phyloP scores from a whole-genome alignment of 2,797 vertebrate genomes.

The Chloroceryle amazona region DNA sequence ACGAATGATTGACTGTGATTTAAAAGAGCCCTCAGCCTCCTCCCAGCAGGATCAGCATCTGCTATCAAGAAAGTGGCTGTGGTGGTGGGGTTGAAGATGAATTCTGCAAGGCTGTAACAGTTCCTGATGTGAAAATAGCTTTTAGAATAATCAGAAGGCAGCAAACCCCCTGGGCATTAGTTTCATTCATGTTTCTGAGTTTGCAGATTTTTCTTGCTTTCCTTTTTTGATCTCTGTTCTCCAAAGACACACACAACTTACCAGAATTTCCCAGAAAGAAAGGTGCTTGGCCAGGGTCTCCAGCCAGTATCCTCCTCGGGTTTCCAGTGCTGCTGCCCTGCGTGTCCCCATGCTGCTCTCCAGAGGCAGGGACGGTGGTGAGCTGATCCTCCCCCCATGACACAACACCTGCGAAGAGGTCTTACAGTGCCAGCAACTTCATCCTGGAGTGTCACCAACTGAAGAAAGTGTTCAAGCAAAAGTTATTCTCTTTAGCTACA shows the following conservation, averaged over 20 bases:
- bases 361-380: fast-evolving
- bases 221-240: neutral
- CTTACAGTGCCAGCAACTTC: fast-evolving
- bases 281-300: neutral
- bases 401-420: fast-evolving
- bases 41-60: neutral
- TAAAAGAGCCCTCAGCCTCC: neutral
- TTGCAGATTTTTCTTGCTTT: neutral
- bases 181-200: neutral
- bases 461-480: neutral
- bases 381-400: neutral
- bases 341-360: fast-evolving
- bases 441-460: neutral
- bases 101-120: neutral
- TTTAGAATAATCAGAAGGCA: neutral
- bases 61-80: fast-evolving
- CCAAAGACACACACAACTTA: neutral
- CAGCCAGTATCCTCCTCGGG: neutral
- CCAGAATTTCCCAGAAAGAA: neutral
- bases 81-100: neutral
- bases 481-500: neutral
- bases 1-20: neutral
- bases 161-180: neutral
- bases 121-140: conserved; percentile 40
- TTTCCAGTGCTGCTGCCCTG: neutral